Evolutionary conservation across 2,113 vertebrate species (phyloP).

Genomic region (Vulpes lagopus): DNA sequence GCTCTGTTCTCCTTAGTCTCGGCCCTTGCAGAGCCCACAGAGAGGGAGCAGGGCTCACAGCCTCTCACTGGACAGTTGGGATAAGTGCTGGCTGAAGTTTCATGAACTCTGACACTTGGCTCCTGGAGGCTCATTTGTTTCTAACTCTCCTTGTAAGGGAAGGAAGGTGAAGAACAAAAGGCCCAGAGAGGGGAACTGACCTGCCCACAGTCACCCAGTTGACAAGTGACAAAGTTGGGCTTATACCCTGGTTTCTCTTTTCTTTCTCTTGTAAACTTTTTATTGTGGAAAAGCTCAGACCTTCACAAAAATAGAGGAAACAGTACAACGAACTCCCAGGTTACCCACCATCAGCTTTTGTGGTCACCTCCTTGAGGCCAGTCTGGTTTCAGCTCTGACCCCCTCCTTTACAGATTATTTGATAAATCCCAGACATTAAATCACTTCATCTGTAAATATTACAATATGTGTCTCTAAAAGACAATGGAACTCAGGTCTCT

Average conservation of each 20-base stretch:
- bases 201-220: neutral
- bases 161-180: neutral
- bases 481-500: neutral
- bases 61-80: neutral
- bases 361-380: neutral
- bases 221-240: neutral
- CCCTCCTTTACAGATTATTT: neutral
- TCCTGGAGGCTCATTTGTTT: neutral
- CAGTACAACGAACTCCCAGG: neutral
- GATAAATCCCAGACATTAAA: neutral
- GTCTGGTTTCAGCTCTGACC: neutral
- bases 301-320: neutral
- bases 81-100: neutral
- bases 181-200: neutral
- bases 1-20: neutral
- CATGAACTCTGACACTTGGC: neutral
- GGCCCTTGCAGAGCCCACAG: neutral
- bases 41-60: neutral
- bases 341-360: neutral
- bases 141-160: neutral
- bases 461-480: neutral
- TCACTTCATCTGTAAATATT: neutral
- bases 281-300: neutral
- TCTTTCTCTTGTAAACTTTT: neutral
- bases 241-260: neutral